A percentile compares a stretch with the other conserved stretches of the same genome.
These are phyloP conservation scores for Paracentrotus lividus DNA, from an alignment of 53 echinoderm and acorn worm genomes.

Conservation along the genomic window DNA sequence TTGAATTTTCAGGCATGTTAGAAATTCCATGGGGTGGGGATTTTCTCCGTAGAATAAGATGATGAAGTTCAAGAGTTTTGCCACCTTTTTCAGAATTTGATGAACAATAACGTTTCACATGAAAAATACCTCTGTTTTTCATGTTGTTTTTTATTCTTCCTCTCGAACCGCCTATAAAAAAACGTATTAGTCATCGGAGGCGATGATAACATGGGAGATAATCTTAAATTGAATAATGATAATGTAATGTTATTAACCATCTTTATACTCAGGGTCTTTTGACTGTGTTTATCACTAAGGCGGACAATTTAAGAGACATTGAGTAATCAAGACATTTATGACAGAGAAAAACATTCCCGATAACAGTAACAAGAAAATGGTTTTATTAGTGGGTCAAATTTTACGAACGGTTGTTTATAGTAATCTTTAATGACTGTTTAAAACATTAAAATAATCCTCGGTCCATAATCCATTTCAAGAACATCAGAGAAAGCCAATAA, in stretches of 20 bases:
- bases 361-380: background rate
- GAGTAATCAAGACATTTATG: constrained; percentile 35
- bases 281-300: background rate
- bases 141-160: too few species aligned
- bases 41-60: too few species aligned
- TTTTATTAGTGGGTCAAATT: background rate
- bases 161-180: background rate
- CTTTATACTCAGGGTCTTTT: background rate
- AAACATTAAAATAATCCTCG: background rate
- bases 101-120: too few species aligned
- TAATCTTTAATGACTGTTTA: background rate
- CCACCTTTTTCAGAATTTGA: too few species aligned
- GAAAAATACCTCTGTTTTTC: too few species aligned
- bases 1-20: too few species aligned
- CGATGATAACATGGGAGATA: background rate
- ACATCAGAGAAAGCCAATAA: background rate
- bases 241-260: background rate
- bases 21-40: too few species aligned
- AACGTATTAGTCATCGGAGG: background rate
- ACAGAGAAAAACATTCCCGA: constrained; percentile 34
- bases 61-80: too few species aligned
- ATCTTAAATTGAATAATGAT: background rate
- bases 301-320: constrained; percentile 46
- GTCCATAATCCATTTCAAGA: background rate
- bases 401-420: background rate